Evolutionary conservation across 2,797 vertebrate genomes (phyloP), one percentile per base, ranked within the genome.

Genomic region (Hydrocynus forskahlii): DNA sequence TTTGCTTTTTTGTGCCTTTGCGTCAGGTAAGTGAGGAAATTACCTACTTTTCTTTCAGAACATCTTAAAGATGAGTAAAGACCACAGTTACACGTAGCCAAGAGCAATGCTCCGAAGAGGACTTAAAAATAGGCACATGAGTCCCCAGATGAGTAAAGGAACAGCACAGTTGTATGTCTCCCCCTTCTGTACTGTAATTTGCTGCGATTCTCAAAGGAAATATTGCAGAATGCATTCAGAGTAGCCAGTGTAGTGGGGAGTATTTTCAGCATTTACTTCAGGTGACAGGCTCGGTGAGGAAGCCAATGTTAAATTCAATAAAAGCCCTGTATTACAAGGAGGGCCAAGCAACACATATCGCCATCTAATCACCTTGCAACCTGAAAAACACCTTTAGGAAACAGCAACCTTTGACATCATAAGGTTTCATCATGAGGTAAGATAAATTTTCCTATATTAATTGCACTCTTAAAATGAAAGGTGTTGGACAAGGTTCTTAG

Each of bases 271-370:
- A 81, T 90, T 86, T 83, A 83, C 62, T 76, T 63, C 87, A 92
- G 88, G 89, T 92, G 89, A 89, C 85, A 89, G 17, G 85, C 79
- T 83, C 83, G 83, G 76, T 76, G 59, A 86, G 82, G 71, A 84
- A 88, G 78, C 80, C 91, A 90, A 91, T 90, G 95, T 92, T 92
- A 84, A 90, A 88, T 92, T 89, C 87, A 79, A 62, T 86, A 83
- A 81, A 91, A 45, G 88, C 93, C 89, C 92, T 93, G 89, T 85
- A 88, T 92, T 93, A 92, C 83, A 91, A 92, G 90, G 87, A 92
- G 91, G 91, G 91, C 90, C 90, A 92, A 91, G 93, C 91, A 89
- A 90, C 90, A 86, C 92, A 93, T 90, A 64, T 40, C n/a, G n/a
- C n/a, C n/a, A n/a, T n/a, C n/a, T n/a, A n/a, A n/a, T n/a, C n/a